Base-by-base conservation (phyloP, 2,888 invertebrate genomes). In the Cecidostiba fungosa region DNA sequence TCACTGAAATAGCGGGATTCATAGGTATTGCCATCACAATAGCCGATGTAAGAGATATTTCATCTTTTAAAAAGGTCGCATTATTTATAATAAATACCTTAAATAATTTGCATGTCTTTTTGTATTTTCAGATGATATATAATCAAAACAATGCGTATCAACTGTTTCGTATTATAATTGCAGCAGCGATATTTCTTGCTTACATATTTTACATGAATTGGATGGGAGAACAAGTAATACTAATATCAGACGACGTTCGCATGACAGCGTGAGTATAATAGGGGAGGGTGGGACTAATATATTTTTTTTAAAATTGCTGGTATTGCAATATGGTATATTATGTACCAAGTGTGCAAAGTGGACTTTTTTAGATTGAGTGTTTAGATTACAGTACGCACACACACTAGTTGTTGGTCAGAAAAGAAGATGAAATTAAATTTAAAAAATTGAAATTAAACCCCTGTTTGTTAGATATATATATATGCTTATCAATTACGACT, bases 191-290 rank as follows among this genome's bases (percentile, higher is more conserved):
- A 59, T 77, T 77, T n/a, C 3, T 77, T 10, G 14, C 36, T 5
- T 77, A 77, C n/a, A 2, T 77, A 5, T 77, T 77, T 62, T 39
- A 39, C 19, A 36, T 77, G 5, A 77, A 77, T 62, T 77, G 59
- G 59, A 39, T 36, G 14, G 77, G 77, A 3, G 50, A 77, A 77
- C 62, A 77, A 62, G 23, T 77, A 14, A 59, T 77, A 23, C 77
- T 39, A 59, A 4, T 59, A 32, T 77, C 77, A 16, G 36, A 39
- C 14, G 39, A 77, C 3, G 26, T 77, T 39, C 36, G 50, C 12
- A 23, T 23, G 23, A 10, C 59, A 29, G 77, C 59, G 77, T 77
- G 19, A 77, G 77, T 77, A 36, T 23, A 1, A 23, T 12, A 43
- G 26, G 14, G 26, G 26, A 16, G 47, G 23, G 5, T n/a, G 1